Conservation (phyloP, 2,888 invertebrate species). For the Drosophila crucigera region DNA sequence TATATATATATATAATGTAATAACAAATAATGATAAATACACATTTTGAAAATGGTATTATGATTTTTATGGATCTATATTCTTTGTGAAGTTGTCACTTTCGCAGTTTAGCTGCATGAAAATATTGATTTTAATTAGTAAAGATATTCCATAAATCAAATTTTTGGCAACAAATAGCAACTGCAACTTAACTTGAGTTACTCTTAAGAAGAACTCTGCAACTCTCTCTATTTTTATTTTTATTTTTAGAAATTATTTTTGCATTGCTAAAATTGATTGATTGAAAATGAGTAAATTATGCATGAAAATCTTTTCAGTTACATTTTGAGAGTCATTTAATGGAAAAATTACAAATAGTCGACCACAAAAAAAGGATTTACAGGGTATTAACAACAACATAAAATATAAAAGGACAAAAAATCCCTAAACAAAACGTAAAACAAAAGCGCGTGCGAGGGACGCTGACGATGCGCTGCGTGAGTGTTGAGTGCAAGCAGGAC, state of each 20-base stretch:
- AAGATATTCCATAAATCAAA: not conserved
- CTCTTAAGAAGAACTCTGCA: not conserved
- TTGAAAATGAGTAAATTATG: not conserved
- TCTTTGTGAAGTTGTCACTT: not conserved
- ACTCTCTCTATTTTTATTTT: not conserved
- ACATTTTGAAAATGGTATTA: not conserved
- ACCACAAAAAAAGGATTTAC: not conserved
- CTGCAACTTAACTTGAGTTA: not conserved
- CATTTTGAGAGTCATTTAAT: not conserved
- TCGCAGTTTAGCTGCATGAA: not conserved
- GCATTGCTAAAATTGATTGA: too few species aligned
- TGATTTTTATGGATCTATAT: not conserved
- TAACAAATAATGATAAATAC: not conserved
- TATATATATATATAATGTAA: not conserved
- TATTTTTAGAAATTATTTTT: not conserved
- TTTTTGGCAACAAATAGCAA: not conserved
- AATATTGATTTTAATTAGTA: not conserved
- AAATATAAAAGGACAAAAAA: slow-evolving; percentile 39
- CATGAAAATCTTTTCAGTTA: not conserved
- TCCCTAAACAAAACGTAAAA: slow-evolving; percentile 62
- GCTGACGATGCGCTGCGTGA: slow-evolving; percentile 37
- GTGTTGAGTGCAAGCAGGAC: slow-evolving; percentile 59
- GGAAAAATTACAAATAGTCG: not conserved
- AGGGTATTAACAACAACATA: slow-evolving; percentile 39
- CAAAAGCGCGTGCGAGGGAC: slow-evolving; percentile 59